Conservation (phyloP, 2,888 invertebrate genomes). For the Ophraella communa region DNA sequence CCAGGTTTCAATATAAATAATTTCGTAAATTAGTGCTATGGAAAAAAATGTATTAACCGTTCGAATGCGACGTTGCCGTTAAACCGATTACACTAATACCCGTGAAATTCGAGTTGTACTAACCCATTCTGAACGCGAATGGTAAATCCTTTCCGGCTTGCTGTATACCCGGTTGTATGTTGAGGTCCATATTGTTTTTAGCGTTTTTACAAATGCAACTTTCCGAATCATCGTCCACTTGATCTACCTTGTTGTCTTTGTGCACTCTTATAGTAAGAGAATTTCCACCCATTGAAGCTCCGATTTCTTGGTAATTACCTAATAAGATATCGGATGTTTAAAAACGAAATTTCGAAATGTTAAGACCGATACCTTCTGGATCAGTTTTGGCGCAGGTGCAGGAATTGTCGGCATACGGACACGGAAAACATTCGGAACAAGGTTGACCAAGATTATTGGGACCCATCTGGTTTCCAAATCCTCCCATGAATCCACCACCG, state of each 20-base stretch:
- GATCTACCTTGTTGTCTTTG: slow-evolving; percentile 63
- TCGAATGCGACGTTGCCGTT: too few relatives aligned
- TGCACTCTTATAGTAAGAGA: slow-evolving; percentile 70
- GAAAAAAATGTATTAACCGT: too few relatives aligned
- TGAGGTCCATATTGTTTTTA: slow-evolving; percentile 10
- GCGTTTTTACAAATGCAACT: slow-evolving; percentile 33
- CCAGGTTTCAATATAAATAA: too few relatives aligned
- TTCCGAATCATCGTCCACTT: slow-evolving; percentile 49
- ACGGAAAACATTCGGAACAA: slow-evolving; percentile 7
- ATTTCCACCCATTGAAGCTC: slow-evolving; percentile 70
- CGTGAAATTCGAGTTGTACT: too few relatives aligned
- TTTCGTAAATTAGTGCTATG: too few relatives aligned
- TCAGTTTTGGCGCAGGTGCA: not conserved
- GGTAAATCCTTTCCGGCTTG: slow-evolving; percentile 17
- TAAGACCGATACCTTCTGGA: slow-evolving; percentile 2
- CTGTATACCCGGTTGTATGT: slow-evolving; percentile 10
- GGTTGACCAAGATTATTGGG: slow-evolving; percentile 11
- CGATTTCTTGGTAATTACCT: slow-evolving; percentile 69
- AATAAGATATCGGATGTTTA: too few relatives aligned
- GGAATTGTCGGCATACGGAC: not conserved
- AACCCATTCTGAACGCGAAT: slow-evolving; percentile 29
- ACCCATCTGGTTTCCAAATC: slow-evolving; percentile 1
- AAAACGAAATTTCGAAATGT: too few relatives aligned
- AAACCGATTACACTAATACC: too few relatives aligned
- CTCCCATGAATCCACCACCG: slow-evolving; percentile 6